Conservation (phyloP, 2,797 vertebrate genomes). For the Cryptoprocta ferox region DNA sequence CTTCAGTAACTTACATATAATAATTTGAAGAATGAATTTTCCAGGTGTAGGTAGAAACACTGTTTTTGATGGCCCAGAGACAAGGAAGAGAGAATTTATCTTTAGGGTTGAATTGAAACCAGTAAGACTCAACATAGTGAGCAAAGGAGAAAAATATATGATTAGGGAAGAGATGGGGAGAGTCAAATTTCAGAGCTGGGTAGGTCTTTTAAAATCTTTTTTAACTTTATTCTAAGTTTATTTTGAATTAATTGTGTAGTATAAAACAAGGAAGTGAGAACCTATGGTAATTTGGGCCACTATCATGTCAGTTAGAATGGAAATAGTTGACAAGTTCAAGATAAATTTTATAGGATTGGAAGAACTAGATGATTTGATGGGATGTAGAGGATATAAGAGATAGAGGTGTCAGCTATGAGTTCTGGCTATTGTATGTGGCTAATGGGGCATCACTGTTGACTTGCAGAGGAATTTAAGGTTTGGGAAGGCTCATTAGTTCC, state of each 20-base stretch:
- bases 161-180: not conserved
- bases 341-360: not conserved
- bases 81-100: not conserved
- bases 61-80: not conserved
- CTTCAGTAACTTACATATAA: not conserved
- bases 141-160: not conserved
- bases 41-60: not conserved
- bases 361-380: not conserved
- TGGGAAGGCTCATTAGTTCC: not conserved
- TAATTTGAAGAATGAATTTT: not conserved
- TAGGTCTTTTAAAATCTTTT: not conserved
- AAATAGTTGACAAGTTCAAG: not conserved
- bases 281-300: not conserved
- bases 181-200: not conserved
- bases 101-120: not conserved
- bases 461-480: not conserved
- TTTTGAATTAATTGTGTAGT: not conserved
- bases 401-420: not conserved
- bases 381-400: not conserved
- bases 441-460: not conserved
- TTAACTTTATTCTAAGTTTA: not conserved
- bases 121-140: not conserved
- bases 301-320: not conserved
- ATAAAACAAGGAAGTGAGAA: not conserved
- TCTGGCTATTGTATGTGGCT: not conserved